phyloP scores from a whole-genome alignment of 2,888 invertebrate species.

The Villa cingulata region DNA sequence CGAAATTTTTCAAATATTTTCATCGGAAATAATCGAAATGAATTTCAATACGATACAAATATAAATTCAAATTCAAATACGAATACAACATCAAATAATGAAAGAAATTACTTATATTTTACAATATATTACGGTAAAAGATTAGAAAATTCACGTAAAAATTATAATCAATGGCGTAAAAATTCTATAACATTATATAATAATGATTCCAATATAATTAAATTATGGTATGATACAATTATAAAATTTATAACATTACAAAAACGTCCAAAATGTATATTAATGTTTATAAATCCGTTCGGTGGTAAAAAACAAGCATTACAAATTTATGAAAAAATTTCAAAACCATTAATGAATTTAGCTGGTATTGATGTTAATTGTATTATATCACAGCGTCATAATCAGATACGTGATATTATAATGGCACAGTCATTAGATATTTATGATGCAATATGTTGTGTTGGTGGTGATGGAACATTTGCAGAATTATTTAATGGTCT shows the following conservation, averaged over 20 bases:
- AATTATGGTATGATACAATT: conserved; percentile 47
- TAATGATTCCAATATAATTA: conserved; percentile 45
- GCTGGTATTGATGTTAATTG: conserved; percentile 53
- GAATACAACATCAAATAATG: no score
- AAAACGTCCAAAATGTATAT: conserved; percentile 51
- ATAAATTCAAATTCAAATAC: no score
- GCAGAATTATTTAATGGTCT: conserved; percentile 68
- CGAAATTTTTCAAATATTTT: background rate
- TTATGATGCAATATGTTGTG: conserved; percentile 58
- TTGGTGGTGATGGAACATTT: conserved; percentile 80
- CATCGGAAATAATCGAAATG: background rate
- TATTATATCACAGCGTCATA: conserved; percentile 56
- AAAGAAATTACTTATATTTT: no score
- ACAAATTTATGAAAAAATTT: conserved; percentile 58
- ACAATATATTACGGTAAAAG: conserved; percentile 44
- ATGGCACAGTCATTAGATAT: conserved; percentile 44
- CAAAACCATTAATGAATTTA: conserved; percentile 49
- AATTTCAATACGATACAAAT: no score
- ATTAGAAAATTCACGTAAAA: conserved; percentile 31
- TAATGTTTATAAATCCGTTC: conserved; percentile 73
- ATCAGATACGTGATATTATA: conserved; percentile 58
- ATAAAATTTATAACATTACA: conserved; percentile 28
- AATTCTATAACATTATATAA: conserved; percentile 44
- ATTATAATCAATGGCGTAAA: conserved; percentile 45
- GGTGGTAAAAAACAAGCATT: conserved; percentile 64